phyloP scores from a whole-genome alignment of 2,888 invertebrate species.

The Cybosia mesomella region DNA sequence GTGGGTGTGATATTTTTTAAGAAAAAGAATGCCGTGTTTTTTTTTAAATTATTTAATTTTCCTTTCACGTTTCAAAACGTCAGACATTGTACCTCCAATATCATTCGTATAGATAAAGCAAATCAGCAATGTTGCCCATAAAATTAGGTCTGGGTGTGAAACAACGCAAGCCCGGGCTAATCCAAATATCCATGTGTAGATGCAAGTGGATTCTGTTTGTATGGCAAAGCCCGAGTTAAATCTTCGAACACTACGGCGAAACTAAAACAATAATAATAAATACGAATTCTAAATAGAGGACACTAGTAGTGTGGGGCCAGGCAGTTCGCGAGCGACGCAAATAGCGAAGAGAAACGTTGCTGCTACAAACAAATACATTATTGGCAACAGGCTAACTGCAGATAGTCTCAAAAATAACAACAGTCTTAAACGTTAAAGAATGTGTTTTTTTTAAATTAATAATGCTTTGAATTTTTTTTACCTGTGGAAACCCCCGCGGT shows the following conservation, averaged over 20 bases:
- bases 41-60: too few relatives aligned
- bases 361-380: too few relatives aligned
- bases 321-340: constrained; percentile 16
- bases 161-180: constrained; percentile 23
- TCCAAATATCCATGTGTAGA: constrained; percentile 15
- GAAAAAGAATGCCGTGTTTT: too few relatives aligned
- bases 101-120: neutral
- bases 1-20: too few relatives aligned
- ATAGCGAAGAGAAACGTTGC: neutral
- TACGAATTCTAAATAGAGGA: constrained; percentile 64
- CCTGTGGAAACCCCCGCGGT: too few relatives aligned
- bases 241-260: constrained; percentile 50
- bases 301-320: constrained; percentile 50
- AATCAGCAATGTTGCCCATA: neutral
- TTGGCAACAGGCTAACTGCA: too few relatives aligned
- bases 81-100: neutral
- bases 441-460: too few relatives aligned
- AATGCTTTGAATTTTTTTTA: too few relatives aligned
- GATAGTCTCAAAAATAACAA: neutral
- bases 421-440: too few relatives aligned
- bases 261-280: constrained; percentile 69
- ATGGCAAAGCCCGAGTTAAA: constrained; percentile 46
- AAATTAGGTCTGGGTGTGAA: neutral
- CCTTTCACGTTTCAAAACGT: too few relatives aligned
- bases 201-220: constrained; percentile 36